Percentiles rank a stretch among this genome's conserved stretches.
Evolutionary conservation across 1,140 invertebrate species (phyloP).

Genomic region (Lysiphlebus fabarum): DNA sequence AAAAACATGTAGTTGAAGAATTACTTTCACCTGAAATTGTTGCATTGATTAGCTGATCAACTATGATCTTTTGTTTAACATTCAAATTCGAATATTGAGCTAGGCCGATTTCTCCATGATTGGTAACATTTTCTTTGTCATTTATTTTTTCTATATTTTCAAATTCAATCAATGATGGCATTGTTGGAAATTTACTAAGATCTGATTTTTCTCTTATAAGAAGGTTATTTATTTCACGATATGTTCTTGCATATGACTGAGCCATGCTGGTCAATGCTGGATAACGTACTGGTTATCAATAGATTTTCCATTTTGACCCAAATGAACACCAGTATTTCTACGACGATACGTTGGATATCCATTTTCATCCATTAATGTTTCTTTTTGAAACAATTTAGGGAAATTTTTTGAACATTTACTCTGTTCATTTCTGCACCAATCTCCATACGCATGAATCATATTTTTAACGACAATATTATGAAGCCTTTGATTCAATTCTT

Average conservation of each 20-base stretch:
- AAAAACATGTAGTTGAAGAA: conserved; percentile 14
- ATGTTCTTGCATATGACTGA: conserved; percentile 7
- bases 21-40: not conserved
- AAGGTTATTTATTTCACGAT: conserved; percentile 14
- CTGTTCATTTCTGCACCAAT: conserved; percentile 39
- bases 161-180: conserved; percentile 4
- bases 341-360: no score
- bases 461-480: conserved; percentile 37
- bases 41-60: conserved; percentile 1
- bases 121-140: not conserved
- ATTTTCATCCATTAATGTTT: not conserved
- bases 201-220: conserved; percentile 13
- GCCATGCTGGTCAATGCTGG: not conserved
- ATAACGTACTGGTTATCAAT: conserved; percentile 34
- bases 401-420: conserved; percentile 40
- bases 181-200: conserved; percentile 4
- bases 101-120: conserved; percentile 1
- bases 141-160: not conserved
- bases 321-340: no score
- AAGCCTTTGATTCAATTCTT: conserved; percentile 38
- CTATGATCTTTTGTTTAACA: conserved; percentile 16
- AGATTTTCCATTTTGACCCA: no score
- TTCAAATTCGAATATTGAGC: conserved; percentile 16
- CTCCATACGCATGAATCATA: conserved; percentile 42
- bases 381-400: conserved; percentile 31